Evolutionary conservation across 2,888 invertebrate species (phyloP).

Genomic region (Ormyrus nitidulus): DNA sequence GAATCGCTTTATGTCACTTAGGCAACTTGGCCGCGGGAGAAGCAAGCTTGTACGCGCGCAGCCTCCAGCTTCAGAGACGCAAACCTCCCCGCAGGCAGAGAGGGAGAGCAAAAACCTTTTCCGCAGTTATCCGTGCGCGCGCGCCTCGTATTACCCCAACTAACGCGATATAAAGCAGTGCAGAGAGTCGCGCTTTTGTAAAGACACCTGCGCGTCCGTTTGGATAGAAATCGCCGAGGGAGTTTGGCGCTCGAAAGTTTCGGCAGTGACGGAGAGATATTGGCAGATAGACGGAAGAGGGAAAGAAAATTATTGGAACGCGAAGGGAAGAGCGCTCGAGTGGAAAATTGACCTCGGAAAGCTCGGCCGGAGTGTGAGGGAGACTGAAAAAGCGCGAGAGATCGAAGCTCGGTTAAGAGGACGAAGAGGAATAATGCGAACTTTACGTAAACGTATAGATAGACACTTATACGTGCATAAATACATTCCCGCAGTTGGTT

Average conservation of each 20-base stretch:
- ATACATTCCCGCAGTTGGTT: conserved; percentile 42
- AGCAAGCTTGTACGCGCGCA: background rate
- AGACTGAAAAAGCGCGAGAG: background rate
- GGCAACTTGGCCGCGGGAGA: background rate
- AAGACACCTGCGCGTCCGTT: no score
- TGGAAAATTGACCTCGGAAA: conserved; percentile 45
- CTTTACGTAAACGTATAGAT: conserved; percentile 18
- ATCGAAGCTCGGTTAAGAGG: conserved; percentile 14
- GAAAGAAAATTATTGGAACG: conserved; percentile 38
- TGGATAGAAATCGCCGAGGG: no score
- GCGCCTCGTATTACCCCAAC: background rate
- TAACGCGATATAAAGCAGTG: no score
- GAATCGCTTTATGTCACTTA: conserved; percentile 26
- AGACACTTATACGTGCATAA: conserved; percentile 16
- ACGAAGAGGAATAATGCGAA: conserved; percentile 19
- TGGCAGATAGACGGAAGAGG: no score
- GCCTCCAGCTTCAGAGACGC: background rate
- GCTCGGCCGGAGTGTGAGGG: background rate
- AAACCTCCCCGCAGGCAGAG: background rate
- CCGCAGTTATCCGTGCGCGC: background rate
- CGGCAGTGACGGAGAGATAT: background rate
- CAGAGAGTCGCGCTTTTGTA: no score
- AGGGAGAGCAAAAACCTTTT: background rate
- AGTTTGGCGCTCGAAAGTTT: no score
- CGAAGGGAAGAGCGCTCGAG: conserved; percentile 21